Evolutionary conservation across 92 coral and sea anemone species (phyloP).

Genomic region (Zoanthus solanderi): DNA sequence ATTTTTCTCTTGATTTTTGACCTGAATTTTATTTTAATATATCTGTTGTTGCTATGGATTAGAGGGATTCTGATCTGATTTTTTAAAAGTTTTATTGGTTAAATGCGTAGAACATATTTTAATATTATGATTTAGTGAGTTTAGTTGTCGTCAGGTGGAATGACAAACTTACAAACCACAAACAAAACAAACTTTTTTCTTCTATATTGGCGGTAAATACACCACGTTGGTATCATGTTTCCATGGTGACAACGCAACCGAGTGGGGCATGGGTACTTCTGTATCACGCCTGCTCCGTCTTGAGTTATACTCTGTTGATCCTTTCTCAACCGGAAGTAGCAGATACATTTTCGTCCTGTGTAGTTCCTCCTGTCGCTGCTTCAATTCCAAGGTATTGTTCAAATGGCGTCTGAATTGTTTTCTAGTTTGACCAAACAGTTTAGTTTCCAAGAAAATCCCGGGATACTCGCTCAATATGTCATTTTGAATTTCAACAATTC

Average conservation of each 20-base stretch:
- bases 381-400: slow-evolving; percentile 61
- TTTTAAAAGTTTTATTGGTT: no score
- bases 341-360: slow-evolving; percentile 69
- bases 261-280: neutral
- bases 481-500: slow-evolving; percentile 77
- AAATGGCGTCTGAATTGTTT: slow-evolving; percentile 69
- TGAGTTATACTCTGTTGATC: neutral
- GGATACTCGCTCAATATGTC: slow-evolving; percentile 61
- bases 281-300: slow-evolving; percentile 21
- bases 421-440: slow-evolving; percentile 58
- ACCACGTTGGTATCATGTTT: slow-evolving; percentile 75
- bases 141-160: no score
- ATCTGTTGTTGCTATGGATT: no score
- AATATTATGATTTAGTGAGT: no score
- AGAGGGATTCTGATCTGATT: no score
- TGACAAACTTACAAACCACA: no score
- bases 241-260: slow-evolving; percentile 59
- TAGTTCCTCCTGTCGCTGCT: slow-evolving; percentile 68
- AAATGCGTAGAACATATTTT: no score
- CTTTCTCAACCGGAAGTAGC: slow-evolving; percentile 62
- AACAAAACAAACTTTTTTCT: no score
- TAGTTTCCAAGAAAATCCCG: neutral
- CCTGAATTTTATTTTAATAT: no score
- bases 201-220: slow-evolving; percentile 78
- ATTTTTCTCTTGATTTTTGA: no score